Base-by-base conservation (phyloP, 2,113 vertebrate genomes). In the Merops nubicus region DNA sequence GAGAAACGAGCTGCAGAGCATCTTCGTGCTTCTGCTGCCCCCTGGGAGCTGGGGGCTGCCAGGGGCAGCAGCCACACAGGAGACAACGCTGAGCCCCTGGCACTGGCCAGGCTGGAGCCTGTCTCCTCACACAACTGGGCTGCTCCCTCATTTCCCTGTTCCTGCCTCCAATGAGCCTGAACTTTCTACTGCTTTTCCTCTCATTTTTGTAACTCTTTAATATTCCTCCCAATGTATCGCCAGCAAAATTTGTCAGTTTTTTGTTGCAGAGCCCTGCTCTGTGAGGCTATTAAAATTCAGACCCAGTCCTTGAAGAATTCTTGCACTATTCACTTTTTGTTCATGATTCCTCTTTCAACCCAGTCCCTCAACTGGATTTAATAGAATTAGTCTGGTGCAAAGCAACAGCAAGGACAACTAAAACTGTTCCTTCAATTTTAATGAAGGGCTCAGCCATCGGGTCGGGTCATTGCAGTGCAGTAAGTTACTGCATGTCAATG, bases 361-460 rank as follows among this genome's bases (percentile, higher is more conserved):
- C 29, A 60, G 42, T 34, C 56, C 34, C 69, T 78, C 77, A 72
- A 34, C 45, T 88, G 36, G 45, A 77, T 89, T 92, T 84, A 91
- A 65, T 68, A 87, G 65, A 92, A 91, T 87, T 75, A 82, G 43
- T 54, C 48, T 51, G 28, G 65, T 89, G 74, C 78, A 76, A 91
- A 64, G 65, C 78, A 33, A 68, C 65, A 92, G 34, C 23, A 77
- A 89, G 65, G 77, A 96, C 89, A 91, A 96, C 63, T 34, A 82
- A 81, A 93, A 48, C 84, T 47, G 10, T 63, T 45, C 34, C 73
- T 95, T 84, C 53, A 68, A 36, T 94, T 94, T 93, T 93, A 93
- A 68, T 85, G 88, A 91, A 68, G 74, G 57, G 40, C 48, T 88
- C 16, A 51, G 60, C 45, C 36, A 60, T 48, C 48, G 80, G 80